Evolutionary conservation across 2,888 invertebrate species (phyloP), one percentile per base, ranked within the genome.

Genomic region (Thysanoteuthis rhombus): DNA sequence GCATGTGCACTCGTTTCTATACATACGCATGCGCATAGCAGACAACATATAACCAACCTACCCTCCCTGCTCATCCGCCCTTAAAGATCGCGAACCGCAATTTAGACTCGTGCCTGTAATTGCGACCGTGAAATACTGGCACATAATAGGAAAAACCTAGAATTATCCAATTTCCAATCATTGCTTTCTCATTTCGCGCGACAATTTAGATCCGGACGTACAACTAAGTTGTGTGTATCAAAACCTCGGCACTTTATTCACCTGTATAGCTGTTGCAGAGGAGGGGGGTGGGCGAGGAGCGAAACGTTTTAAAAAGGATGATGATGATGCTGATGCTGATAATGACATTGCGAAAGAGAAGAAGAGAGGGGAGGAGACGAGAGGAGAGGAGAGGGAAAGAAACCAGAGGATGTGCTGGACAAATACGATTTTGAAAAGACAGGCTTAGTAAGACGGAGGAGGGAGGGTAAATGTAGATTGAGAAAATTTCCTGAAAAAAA

Each of bases 51-150:
- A n/a, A 32, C 75, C 75, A 32, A 32, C 8, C 75, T 0, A 58
- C n/a, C n/a, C n/a, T 75, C 75, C 75, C 75, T 32, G 75, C n/a
- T n/a, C 32, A 10, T n/a, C 75, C 75, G n/a, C 12, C n/a, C 75
- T 19, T n/a, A 75, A 75, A 75, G 75, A 75, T 75, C 75, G n/a
- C n/a, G 75, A 75, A 75, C 75, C n/a, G 75, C 75, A 75, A 75
- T 75, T 75, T 75, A 75, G n/a, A 75, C 75, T 75, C n/a, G 75
- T n/a, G 75, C 75, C 75, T 75, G 75, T 75, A 75, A 75, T 75
- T 75, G 75, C 75, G 8, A n/a, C 75, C n/a, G 75, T 75, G 75
- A 75, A 75, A 75, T 75, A 75, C 75, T 75, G 75, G 75, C 75
- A 75, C 75, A 75, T 75, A 58, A 58, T 75, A 75, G n/a, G 32